These are phyloP conservation scores for Zaprionus kolodkinae DNA, from an alignment of 1,140 invertebrate species.

Conservation along the genomic window DNA sequence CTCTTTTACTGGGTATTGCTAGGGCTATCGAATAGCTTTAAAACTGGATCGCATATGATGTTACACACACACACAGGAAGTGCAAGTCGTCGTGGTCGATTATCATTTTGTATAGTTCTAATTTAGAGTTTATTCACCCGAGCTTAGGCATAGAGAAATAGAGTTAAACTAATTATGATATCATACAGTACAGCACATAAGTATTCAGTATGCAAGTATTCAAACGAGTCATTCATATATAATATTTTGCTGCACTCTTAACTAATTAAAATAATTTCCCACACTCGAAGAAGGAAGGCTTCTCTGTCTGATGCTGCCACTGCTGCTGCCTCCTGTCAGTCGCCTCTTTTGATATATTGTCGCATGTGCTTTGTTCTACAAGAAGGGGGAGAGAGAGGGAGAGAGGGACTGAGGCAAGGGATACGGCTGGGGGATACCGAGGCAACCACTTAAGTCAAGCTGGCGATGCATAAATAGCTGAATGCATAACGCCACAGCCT, in stretches of 20 bases:
- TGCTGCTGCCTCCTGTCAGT: conserved; percentile 2
- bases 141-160: neutral
- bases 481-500: neutral
- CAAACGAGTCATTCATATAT: neutral
- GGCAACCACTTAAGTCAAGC: conserved; percentile 51
- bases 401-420: too few species aligned
- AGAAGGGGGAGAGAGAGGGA: neutral
- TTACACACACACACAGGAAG: conserved; percentile 37
- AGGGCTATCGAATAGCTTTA: neutral
- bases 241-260: neutral
- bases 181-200: neutral
- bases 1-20: conserved; percentile 7
- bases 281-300: conserved; percentile 31
- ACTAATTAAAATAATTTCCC: conserved; percentile 57
- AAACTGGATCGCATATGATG: conserved; percentile 6
- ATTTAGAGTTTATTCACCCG: conserved; percentile 9
- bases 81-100: conserved; percentile 23
- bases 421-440: neutral
- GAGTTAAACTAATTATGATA: neutral
- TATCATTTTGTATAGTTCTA: conserved; percentile 16
- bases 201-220: neutral
- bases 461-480: conserved; percentile 10
- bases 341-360: conserved; percentile 50
- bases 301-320: neutral
- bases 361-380: conserved; percentile 44